Percentiles rank a stretch among this genome's conserved stretches.
Conservation (phyloP, 23 tunicate genomes). For the Phallusia fumigata region DNA sequence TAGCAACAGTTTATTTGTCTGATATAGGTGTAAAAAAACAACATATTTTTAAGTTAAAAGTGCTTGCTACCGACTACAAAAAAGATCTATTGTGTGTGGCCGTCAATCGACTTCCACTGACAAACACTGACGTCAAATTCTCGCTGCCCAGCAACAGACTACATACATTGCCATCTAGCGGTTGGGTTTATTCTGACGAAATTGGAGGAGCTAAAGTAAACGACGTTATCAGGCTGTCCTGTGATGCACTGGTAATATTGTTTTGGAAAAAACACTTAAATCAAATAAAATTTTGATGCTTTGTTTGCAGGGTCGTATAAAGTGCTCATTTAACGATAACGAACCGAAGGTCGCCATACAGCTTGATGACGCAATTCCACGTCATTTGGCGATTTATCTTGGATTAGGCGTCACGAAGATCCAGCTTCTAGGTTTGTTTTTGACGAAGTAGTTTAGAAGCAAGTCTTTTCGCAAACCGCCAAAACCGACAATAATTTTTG, state of each 20-base stretch:
- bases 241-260: constrained; percentile 30
- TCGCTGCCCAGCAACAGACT: constrained; percentile 41
- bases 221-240: constrained; percentile 10
- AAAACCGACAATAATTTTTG: no score
- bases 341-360: constrained; percentile 25
- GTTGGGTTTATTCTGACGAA: constrained; percentile 52
- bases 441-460: no score
- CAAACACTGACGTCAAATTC: neutral
- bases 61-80: constrained; percentile 40
- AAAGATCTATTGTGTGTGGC: constrained; percentile 35
- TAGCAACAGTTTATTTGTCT: no score
- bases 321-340: constrained; percentile 12
- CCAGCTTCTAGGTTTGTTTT: constrained; percentile 43
- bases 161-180: constrained; percentile 21
- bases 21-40: neutral
- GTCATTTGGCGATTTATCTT: constrained; percentile 35
- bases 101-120: neutral
- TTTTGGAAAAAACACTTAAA: no score
- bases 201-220: constrained; percentile 19
- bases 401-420: constrained; percentile 56
- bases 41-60: constrained; percentile 24
- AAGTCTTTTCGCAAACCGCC: no score
- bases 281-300: no score
- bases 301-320: constrained; percentile 36
- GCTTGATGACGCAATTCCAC: constrained; percentile 21